A percentile compares a stretch with the other conserved stretches of the same genome.
Conservation (phyloP, 2,797 vertebrate species). For the Mormyrops boulengeri region DNA sequence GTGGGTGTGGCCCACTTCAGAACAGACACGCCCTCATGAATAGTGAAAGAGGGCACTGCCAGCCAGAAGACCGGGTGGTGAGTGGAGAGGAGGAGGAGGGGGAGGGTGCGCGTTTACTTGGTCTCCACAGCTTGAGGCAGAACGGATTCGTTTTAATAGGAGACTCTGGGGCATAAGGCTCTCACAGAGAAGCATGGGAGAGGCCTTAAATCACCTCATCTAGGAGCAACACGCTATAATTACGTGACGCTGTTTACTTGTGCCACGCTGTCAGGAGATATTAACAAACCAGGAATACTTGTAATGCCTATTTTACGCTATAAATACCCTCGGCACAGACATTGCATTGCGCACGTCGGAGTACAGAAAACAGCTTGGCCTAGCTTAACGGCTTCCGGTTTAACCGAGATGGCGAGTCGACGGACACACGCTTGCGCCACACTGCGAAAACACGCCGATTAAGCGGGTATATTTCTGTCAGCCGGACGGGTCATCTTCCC, state of each 20-base stretch:
- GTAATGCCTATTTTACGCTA: neutral
- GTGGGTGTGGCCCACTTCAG: constrained; percentile 29
- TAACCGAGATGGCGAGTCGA: neutral
- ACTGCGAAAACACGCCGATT: neutral
- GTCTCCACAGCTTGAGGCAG: neutral
- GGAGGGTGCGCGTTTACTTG: neutral
- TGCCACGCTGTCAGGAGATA: neutral
- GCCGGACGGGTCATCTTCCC: neutral
- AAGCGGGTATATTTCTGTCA: neutral
- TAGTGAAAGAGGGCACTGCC: constrained; percentile 32
- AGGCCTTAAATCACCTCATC: neutral
- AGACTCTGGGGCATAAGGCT: neutral
- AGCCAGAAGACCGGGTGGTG: neutral
- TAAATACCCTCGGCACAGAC: neutral
- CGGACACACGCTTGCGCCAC: neutral
- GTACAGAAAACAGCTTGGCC: neutral
- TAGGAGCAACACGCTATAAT: neutral
- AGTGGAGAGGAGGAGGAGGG: neutral
- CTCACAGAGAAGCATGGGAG: neutral
- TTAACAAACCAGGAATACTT: neutral
- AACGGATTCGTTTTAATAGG: neutral
- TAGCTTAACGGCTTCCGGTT: neutral
- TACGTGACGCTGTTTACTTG: neutral
- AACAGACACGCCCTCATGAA: constrained; percentile 50
- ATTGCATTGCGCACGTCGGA: neutral